phyloP scores from a whole-genome alignment of 2,888 invertebrate genomes.

The Acheta domesticus region DNA sequence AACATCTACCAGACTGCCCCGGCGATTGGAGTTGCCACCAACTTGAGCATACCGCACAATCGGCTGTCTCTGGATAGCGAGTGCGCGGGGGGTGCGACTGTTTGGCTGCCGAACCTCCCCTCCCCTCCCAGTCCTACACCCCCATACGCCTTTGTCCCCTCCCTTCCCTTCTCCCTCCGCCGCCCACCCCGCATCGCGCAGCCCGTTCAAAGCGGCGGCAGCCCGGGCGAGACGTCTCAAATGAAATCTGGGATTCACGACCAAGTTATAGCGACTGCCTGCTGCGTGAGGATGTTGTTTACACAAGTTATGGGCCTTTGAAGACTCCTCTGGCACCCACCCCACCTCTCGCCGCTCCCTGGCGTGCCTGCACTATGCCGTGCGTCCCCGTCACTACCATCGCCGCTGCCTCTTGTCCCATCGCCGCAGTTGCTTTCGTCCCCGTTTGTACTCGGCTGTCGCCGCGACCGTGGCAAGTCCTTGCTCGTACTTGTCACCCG shows the following conservation, averaged over 20 bases:
- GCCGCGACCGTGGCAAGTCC: too few relatives aligned
- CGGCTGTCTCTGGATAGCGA: background rate
- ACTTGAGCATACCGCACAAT: background rate
- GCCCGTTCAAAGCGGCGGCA: background rate
- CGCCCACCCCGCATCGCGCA: background rate
- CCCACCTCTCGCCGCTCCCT: background rate
- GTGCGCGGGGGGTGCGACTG: background rate
- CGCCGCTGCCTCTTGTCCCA: background rate
- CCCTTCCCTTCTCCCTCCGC: too few relatives aligned
- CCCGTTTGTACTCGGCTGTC: too few relatives aligned
- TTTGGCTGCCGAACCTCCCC: background rate
- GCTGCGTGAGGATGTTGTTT: background rate
- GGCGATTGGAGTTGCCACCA: background rate
- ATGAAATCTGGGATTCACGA: conserved; percentile 18
- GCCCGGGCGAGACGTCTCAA: background rate
- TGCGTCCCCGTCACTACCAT: background rate
- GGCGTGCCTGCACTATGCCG: background rate
- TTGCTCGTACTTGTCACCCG: too few relatives aligned
- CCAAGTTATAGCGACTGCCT: conserved; percentile 9
- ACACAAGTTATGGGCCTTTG: conserved; percentile 18
- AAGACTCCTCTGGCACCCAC: background rate
- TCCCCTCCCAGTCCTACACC: background rate
- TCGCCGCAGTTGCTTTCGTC: too few relatives aligned
- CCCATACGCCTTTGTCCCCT: background rate
- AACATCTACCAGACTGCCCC: background rate